Percentiles rank a stretch among this genome's conserved stretches.
These are phyloP conservation scores for Siniperca knerii DNA, from an alignment of 2,113 vertebrate genomes.

Conservation along the genomic window DNA sequence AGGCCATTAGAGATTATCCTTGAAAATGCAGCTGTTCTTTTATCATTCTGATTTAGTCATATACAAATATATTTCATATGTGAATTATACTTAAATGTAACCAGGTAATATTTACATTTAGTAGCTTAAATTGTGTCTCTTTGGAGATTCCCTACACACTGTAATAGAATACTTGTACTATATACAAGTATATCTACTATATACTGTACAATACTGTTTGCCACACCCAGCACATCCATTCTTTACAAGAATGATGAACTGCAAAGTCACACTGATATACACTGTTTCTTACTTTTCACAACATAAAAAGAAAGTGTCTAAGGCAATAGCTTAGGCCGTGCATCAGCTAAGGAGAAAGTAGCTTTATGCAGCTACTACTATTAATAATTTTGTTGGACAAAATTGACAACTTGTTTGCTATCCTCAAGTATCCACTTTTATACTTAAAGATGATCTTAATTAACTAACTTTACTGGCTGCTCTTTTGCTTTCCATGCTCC, in stretches of 20 bases:
- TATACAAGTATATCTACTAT: neutral
- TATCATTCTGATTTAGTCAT: conserved; percentile 5
- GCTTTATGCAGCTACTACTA: neutral
- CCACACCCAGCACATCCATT: neutral
- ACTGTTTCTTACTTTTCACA: neutral
- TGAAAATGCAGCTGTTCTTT: neutral
- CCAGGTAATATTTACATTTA: neutral
- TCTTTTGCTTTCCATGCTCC: neutral
- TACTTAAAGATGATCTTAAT: neutral
- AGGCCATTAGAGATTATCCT: neutral
- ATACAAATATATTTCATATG: neutral
- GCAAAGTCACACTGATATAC: neutral
- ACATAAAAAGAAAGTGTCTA: neutral
- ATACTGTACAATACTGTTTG: neutral
- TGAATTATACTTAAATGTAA: neutral
- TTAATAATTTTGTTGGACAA: conserved; percentile 6
- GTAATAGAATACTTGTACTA: neutral
- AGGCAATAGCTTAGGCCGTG: neutral
- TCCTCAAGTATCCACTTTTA: neutral
- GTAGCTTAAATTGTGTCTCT: neutral
- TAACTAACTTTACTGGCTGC: neutral
- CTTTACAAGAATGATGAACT: neutral
- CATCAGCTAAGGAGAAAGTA: neutral
- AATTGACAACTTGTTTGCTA: neutral
- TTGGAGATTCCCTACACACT: neutral